Evolutionary conservation across 2,888 invertebrate genomes (phyloP).

Genomic region (Entomobrya proxima): DNA sequence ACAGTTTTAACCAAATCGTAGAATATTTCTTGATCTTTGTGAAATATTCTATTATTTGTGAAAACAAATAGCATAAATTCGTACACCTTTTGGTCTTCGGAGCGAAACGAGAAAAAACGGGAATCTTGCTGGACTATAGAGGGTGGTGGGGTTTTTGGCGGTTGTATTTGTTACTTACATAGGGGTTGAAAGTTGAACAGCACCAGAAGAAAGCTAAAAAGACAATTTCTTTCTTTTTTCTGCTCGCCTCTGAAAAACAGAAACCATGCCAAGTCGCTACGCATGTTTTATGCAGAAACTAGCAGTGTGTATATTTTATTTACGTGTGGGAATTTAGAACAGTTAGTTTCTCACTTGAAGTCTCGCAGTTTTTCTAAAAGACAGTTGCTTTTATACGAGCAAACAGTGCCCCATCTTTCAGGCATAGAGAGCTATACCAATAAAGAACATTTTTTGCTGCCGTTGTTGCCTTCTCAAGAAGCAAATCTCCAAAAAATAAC

Average conservation of each 20-base stretch:
- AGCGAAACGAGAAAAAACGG: constrained; percentile 2
- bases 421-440: background rate
- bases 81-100: background rate
- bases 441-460: background rate
- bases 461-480: background rate
- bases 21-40: no score
- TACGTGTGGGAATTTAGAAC: background rate
- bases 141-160: background rate
- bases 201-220: background rate
- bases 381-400: no score
- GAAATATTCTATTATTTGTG: no score
- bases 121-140: background rate
- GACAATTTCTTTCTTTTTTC: background rate
- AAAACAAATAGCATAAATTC: background rate
- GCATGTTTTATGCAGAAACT: background rate
- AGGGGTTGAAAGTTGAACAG: no score
- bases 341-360: background rate
- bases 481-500: background rate
- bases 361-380: no score
- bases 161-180: no score
- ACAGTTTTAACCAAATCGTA: no score
- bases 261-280: no score
- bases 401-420: background rate
- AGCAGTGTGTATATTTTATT: background rate
- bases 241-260: no score